Percentiles rank a stretch among this genome's conserved stretches.
These are phyloP conservation scores for Pomacea canaliculata DNA, from an alignment of 2,888 invertebrate genomes.

Conservation along the genomic window DNA sequence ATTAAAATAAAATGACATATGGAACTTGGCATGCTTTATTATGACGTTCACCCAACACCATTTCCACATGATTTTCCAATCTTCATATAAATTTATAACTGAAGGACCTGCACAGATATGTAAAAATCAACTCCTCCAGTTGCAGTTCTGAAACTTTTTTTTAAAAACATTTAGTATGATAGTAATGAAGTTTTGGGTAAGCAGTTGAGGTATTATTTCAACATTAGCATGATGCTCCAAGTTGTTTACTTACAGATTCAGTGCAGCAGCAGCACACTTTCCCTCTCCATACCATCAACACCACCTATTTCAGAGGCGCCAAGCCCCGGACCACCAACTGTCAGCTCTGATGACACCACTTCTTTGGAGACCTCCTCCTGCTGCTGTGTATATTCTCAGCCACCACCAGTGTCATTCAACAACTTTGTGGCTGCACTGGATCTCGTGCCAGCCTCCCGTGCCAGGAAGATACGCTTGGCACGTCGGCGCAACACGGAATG, in stretches of 20 bases:
- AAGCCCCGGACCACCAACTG: constrained; percentile 11
- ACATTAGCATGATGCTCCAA: too few species aligned
- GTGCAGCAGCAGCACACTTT: background rate
- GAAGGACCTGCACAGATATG: background rate
- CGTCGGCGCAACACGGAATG: constrained; percentile 37
- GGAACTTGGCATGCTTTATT: too few species aligned
- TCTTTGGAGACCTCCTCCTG: constrained; percentile 23
- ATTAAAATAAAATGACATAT: background rate
- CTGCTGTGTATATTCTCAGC: background rate
- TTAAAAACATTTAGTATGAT: too few species aligned
- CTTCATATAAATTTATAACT: background rate
- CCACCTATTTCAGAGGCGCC: constrained; percentile 12
- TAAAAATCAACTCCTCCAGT: background rate
- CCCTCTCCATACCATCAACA: constrained; percentile 16
- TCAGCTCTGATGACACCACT: constrained; percentile 14
- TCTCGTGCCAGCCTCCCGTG: constrained; percentile 50
- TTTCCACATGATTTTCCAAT: too few species aligned
- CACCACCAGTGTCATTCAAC: background rate
- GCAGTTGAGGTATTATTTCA: too few species aligned
- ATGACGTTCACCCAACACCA: too few species aligned
- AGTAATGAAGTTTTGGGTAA: too few species aligned
- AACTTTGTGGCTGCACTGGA: constrained; percentile 40
- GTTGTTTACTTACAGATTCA: constrained; percentile 12
- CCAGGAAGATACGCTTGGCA: constrained; percentile 43
- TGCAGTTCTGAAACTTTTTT: too few species aligned